Conservation (phyloP, 2,797 vertebrate species). For the Sylvia borin region DNA sequence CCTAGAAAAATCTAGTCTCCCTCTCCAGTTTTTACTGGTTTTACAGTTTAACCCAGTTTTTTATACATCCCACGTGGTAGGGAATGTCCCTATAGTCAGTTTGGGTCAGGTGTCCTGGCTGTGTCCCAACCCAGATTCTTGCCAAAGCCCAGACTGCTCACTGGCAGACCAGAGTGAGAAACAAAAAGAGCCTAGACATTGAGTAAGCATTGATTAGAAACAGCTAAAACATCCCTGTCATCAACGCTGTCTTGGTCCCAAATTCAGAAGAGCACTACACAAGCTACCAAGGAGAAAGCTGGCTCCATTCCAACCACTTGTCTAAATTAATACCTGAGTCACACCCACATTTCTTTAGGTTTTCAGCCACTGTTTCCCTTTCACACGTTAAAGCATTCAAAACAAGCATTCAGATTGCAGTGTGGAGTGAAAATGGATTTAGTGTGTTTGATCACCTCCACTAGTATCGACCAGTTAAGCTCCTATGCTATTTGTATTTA, state of each 20-base stretch:
- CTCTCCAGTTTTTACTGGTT: not conserved
- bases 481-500: not conserved
- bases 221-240: not conserved
- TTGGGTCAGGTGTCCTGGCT: not conserved
- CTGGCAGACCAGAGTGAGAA: not conserved
- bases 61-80: not conserved
- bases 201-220: not conserved
- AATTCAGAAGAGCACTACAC: not conserved
- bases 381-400: not conserved
- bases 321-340: not conserved
- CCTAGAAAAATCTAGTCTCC: not conserved
- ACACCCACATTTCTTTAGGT: not conserved
- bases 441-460: not conserved
- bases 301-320: not conserved
- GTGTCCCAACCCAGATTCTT: not conserved
- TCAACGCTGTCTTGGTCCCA: not conserved
- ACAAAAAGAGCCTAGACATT: not conserved
- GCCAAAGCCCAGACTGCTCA: rapidly evolving
- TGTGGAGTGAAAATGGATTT: not conserved
- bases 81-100: not conserved
- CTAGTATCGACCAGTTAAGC: not conserved
- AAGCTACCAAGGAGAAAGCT: not conserved
- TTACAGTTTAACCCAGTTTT: not conserved
- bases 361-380: not conserved
- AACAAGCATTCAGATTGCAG: not conserved